phyloP scores from a whole-genome alignment of 2,113 vertebrate species.

The Cavia porcellus region DNA sequence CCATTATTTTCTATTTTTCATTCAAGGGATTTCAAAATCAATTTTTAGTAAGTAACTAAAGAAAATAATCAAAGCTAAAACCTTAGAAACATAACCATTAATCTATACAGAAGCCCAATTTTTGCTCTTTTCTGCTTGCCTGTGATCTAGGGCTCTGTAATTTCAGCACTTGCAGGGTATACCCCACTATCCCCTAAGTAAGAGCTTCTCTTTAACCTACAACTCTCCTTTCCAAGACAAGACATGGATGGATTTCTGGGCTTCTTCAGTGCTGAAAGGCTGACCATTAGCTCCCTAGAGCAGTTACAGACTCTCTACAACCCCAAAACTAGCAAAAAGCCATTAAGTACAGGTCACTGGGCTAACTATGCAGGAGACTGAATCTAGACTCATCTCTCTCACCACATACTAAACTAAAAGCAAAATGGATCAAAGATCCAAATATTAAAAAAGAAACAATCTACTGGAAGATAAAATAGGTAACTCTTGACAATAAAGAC shows the following conservation, averaged over 20 bases:
- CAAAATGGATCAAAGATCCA: neutral
- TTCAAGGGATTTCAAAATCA: constrained; percentile 50
- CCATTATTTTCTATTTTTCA: constrained; percentile 51
- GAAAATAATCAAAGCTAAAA: constrained; percentile 25
- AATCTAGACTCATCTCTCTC: neutral
- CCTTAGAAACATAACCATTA: neutral
- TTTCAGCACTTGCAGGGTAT: neutral
- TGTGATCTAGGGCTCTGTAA: neutral
- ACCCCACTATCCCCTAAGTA: neutral
- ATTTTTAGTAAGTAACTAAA: constrained; percentile 54
- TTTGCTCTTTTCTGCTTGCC: constrained; percentile 24
- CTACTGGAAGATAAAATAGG: neutral
- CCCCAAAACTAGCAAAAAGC: constrained; percentile 16
- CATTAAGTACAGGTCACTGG: neutral
- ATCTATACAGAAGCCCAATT: neutral
- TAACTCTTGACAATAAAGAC: neutral
- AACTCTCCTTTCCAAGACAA: constrained; percentile 32
- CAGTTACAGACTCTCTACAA: neutral
- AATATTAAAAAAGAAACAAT: neutral
- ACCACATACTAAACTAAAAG: neutral
- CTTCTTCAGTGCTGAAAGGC: constrained; percentile 8
- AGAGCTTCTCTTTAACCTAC: neutral
- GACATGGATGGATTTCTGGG: neutral
- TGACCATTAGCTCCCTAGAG: neutral
- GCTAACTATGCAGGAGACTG: neutral